Evolutionary conservation across 2,888 invertebrate species (phyloP), one percentile per base, ranked within the genome.

Genomic region (Omphaloscelis lunosa): DNA sequence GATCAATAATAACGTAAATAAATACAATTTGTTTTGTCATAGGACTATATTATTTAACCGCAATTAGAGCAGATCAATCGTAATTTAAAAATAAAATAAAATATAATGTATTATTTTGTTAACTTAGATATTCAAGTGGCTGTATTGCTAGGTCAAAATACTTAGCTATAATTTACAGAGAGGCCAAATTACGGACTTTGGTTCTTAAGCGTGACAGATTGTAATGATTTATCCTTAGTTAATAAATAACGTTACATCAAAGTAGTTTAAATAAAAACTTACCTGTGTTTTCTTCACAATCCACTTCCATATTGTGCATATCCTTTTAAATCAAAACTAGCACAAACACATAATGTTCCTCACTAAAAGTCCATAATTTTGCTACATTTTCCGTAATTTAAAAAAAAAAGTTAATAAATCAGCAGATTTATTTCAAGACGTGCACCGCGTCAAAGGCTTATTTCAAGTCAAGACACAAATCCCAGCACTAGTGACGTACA

Each of bases 201-300:
- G 12, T 41, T 66, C 27, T 29, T 8, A 41, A 29, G 27, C 51
- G 51, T 81, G 45, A 75, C 34, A 61, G 68, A 81, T 41, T 59
- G 4, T 59, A 20, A 61, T 59, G 48, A 71, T 71, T 41, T 67
- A 48, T 45, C 20, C 20, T 72, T 34, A 34, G 8, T 62, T 27
- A 62, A 68, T 41, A 67, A 62, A 68, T 41, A 67, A 27, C 15
- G 5, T 66, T 29, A 67, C 27, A 27, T 65, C 63, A 68, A 67
- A 51, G 6, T 39, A 27, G 15, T 67, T 34, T 29, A 45, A 62
- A 72, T 17, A 45, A 75, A 68, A 75, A 75, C 65, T 41, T 78
- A 88, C 88, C 88, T 76, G 86, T 72, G 20, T 83, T 82, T 23
- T 88, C 89, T 15, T 88, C 88, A n/a, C 45, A 75, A 20, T 88